Conservation (phyloP, 2,888 invertebrate genomes). For the Drosophila meridiana region DNA sequence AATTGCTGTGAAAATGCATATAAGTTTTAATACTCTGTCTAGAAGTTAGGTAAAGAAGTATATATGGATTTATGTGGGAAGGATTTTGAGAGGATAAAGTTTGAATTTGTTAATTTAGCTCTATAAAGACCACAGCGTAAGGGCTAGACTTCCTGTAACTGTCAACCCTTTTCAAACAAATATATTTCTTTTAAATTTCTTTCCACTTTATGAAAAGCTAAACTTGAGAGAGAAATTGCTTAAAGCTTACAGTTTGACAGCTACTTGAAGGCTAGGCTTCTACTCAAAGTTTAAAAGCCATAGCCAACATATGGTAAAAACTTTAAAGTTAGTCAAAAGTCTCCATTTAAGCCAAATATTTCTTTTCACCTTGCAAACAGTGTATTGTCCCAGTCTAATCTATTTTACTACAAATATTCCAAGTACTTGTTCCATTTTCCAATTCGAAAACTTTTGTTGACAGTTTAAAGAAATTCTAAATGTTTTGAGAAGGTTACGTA, state of each 20-base stretch:
- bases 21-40: slow-evolving; percentile 34
- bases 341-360: neutral
- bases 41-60: neutral
- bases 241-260: neutral
- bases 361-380: neutral
- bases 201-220: neutral
- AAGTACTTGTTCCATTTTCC: neutral
- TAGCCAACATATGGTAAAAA: neutral
- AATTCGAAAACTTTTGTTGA: slow-evolving; percentile 30
- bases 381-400: neutral
- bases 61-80: neutral
- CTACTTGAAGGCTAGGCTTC: neutral
- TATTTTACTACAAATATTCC: neutral
- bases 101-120: neutral
- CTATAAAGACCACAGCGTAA: neutral
- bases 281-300: neutral
- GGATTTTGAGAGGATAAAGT: neutral
- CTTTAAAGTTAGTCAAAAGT: neutral
- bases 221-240: neutral
- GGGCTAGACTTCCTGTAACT: neutral
- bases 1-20: slow-evolving; percentile 72
- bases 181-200: neutral
- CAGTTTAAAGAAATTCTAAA: slow-evolving; percentile 21
- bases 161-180: neutral
- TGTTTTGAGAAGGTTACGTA: slow-evolving; percentile 2